Conservation (phyloP, 2,888 invertebrate species). For the Mermis nigrescens region DNA sequence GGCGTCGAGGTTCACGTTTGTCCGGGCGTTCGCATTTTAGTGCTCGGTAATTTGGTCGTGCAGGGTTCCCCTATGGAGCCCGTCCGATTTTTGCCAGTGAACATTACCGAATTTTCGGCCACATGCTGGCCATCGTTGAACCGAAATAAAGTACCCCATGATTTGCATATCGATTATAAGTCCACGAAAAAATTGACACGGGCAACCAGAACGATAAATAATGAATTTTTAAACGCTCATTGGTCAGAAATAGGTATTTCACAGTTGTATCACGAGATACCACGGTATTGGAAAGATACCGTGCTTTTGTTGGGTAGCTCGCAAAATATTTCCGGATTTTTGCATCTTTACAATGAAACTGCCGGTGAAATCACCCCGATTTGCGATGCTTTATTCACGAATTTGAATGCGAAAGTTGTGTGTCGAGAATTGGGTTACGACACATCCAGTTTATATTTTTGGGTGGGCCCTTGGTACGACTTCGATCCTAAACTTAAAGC, state of each 20-base stretch:
- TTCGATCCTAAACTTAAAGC: constrained; percentile 71
- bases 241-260: background rate
- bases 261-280: background rate
- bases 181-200: too few species aligned
- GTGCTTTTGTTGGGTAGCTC: constrained; percentile 19
- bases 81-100: constrained; percentile 29
- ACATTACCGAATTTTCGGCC: constrained; percentile 24
- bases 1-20: constrained; percentile 80
- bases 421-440: constrained; percentile 78
- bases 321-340: constrained; percentile 53
- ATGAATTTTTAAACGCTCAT: too few species aligned
- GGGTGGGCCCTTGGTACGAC: constrained; percentile 62
- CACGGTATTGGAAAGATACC: constrained; percentile 14
- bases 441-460: constrained; percentile 66
- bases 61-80: constrained; percentile 51
- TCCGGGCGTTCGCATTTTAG: constrained; percentile 82
- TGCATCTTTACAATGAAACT: constrained; percentile 83
- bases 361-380: constrained; percentile 89
- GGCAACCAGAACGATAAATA: too few species aligned
- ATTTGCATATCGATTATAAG: too few species aligned
- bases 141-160: too few species aligned
- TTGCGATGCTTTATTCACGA: constrained; percentile 83
- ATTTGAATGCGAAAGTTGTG: constrained; percentile 85
- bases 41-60: constrained; percentile 69
- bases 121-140: background rate